Base-by-base conservation (phyloP, 37 sponge, comb jelly and placozoan genomes). In the Haliclona indistincta region DNA sequence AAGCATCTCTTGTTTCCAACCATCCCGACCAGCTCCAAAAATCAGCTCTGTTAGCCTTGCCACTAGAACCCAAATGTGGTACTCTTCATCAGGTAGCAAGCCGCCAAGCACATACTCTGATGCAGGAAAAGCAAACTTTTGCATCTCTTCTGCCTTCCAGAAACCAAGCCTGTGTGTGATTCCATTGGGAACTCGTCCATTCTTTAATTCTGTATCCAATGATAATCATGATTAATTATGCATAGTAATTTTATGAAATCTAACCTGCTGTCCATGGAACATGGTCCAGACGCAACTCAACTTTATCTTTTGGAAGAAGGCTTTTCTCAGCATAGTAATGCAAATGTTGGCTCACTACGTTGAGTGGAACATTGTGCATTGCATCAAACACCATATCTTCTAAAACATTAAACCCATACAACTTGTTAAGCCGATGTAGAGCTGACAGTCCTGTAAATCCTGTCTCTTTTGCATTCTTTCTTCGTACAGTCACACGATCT, bases 131-230 rank as follows among this genome's bases (percentile, higher is more conserved):
- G 26, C 19, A 63, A 72, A 72, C 45, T 81, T n/a, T n/a, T n/a
- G n/a, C n/a, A n/a, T n/a, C n/a, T 81, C 81, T 62, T 81, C 73
- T 26, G 81, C 73, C 66, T 81, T 81, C 65, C 65, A 72, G 44
- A 49, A 72, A 34, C 73, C 81, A 45, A 81, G 22, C n/a, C 70
- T 26, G 43, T 26, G n/a, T 33, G 61, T 70, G 36, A 80, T 58
- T 30, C 61, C 63, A 25, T 54, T n/a, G n/a, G 81, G 81, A 47
- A 71, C 25, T 80, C 81, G 58, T 10, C 72, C 81, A 80, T 44
- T 36, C 29, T 80, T 80, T 47, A 80, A 44, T 62, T 71, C 81
- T 80, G 47, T 29, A 40, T 22, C n/a, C 19, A 38, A 37, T 40
- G 44, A 15, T 25, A 43, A 22, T 4, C 19, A 41, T 68, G 3